Evolutionary conservation across 2,888 invertebrate genomes (phyloP).

Genomic region (Limnephilus auricula): DNA sequence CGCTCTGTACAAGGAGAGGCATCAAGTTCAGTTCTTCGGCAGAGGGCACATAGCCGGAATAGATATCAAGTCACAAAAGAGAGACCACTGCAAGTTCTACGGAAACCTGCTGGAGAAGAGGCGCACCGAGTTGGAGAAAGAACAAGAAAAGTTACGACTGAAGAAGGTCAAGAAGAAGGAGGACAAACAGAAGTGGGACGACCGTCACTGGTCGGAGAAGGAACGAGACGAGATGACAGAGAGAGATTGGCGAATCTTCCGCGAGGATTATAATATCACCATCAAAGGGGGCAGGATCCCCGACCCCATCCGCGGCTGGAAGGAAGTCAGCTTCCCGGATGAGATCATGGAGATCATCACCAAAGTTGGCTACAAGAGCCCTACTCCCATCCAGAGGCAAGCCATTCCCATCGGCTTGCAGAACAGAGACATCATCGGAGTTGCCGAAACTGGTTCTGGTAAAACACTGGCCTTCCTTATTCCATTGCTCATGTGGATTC

Average conservation of each 20-base stretch:
- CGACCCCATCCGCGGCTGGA: conserved; percentile 96
- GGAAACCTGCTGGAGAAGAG: conserved; percentile 96
- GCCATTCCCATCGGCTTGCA: conserved; percentile 98
- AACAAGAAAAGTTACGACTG: conserved; percentile 94
- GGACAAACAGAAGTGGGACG: conserved; percentile 99
- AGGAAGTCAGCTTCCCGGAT: conserved; percentile 92
- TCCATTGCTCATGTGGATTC: conserved; percentile 98
- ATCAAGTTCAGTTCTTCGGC: conserved; percentile 98
- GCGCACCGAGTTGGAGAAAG: conserved; percentile 96
- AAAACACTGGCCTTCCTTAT: conserved; percentile 99
- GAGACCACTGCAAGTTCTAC: conserved; percentile 98
- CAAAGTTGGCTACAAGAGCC: conserved; percentile 97
- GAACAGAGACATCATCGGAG: conserved; percentile 98
- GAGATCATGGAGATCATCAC: conserved; percentile 96
- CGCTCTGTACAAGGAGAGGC: conserved; percentile 95
- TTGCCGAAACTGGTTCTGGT: conserved; percentile 99
- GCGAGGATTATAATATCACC: conserved; percentile 99
- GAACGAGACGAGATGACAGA: conserved; percentile 97
- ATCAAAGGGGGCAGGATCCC: conserved; percentile 98
- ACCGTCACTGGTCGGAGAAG: conserved; percentile 99
- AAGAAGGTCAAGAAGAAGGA: conserved; percentile 96
- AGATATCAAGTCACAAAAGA: conserved; percentile 96
- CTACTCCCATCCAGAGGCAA: conserved; percentile 99
- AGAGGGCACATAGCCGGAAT: conserved; percentile 98
- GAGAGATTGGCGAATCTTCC: conserved; percentile 99